These are phyloP conservation scores for Chascanopsetta lugubris DNA, from an alignment of 2,113 vertebrate species.

Conservation along the genomic window DNA sequence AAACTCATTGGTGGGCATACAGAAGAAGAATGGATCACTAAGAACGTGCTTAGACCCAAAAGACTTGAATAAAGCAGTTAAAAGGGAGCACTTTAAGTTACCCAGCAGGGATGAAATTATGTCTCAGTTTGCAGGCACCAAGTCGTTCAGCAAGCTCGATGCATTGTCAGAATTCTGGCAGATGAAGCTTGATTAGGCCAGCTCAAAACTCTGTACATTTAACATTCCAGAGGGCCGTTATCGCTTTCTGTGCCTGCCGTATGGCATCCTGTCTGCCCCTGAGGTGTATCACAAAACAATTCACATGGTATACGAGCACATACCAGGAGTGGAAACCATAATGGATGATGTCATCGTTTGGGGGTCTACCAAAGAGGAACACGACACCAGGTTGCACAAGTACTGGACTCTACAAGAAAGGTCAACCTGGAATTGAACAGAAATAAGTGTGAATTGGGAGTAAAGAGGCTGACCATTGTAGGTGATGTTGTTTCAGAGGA, in stretches of 20 bases:
- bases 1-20: not conserved
- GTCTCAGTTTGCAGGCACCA: slow-evolving; percentile 16
- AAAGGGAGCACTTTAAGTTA: slow-evolving; percentile 15
- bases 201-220: slow-evolving; percentile 11
- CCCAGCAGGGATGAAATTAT: slow-evolving; percentile 13
- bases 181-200: not conserved
- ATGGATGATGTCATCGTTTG: slow-evolving; percentile 12
- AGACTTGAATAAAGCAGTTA: slow-evolving; percentile 1
- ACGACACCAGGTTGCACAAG: not conserved
- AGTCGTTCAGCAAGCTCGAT: slow-evolving; percentile 20
- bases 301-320: slow-evolving; percentile 9
- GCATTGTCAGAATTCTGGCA: slow-evolving; percentile 6
- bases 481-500: slow-evolving; percentile 11
- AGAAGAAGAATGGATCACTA: slow-evolving; percentile 1
- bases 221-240: slow-evolving; percentile 4
- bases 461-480: slow-evolving; percentile 10
- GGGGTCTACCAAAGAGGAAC: not conserved
- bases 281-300: slow-evolving; percentile 20
- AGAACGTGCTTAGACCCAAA: slow-evolving; percentile 1
- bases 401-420: not conserved
- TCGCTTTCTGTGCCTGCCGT: not conserved
- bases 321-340: not conserved
- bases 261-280: not conserved
- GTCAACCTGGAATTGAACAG: slow-evolving; percentile 5
- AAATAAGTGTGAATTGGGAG: slow-evolving; percentile 12